Conservation (phyloP, 2,888 invertebrate genomes). For the Troides aeacus region DNA sequence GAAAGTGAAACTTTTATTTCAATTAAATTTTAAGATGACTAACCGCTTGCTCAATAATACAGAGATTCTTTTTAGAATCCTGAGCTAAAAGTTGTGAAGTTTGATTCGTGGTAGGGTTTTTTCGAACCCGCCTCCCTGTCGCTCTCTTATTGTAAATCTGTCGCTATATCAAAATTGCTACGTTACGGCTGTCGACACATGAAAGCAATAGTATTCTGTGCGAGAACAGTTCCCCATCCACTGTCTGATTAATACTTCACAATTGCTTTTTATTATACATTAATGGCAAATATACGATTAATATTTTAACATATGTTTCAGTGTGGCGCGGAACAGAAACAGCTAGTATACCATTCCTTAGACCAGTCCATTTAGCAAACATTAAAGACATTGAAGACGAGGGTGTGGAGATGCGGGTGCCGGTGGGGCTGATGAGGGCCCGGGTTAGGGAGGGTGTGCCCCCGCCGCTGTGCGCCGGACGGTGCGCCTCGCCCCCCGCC, state of each 20-base stretch:
- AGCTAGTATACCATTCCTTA: constrained; percentile 58
- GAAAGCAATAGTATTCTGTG: too few relatives aligned
- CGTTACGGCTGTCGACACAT: too few relatives aligned
- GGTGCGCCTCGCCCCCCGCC: constrained; percentile 62
- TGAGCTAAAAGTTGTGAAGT: too few relatives aligned
- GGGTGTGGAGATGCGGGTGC: constrained; percentile 42
- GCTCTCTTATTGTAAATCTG: too few relatives aligned
- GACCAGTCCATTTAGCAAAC: constrained; percentile 52
- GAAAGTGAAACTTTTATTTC: constrained; percentile 23
- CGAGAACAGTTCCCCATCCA: too few relatives aligned
- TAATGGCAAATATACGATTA: background rate
- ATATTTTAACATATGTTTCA: constrained; percentile 43
- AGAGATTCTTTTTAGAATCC: too few relatives aligned
- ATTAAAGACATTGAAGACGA: constrained; percentile 47
- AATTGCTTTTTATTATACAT: background rate
- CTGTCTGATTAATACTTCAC: too few relatives aligned
- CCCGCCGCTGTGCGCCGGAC: constrained; percentile 66
- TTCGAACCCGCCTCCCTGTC: too few relatives aligned
- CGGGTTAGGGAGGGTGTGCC: constrained; percentile 68
- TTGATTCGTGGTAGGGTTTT: too few relatives aligned
- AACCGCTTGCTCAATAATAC: too few relatives aligned
- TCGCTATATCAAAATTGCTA: too few relatives aligned
- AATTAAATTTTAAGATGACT: too few relatives aligned
- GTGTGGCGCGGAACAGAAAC: constrained; percentile 58
- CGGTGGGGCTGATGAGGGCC: constrained; percentile 48